Conservation (phyloP, 2,888 invertebrate genomes). For the Encarsia formosa region DNA sequence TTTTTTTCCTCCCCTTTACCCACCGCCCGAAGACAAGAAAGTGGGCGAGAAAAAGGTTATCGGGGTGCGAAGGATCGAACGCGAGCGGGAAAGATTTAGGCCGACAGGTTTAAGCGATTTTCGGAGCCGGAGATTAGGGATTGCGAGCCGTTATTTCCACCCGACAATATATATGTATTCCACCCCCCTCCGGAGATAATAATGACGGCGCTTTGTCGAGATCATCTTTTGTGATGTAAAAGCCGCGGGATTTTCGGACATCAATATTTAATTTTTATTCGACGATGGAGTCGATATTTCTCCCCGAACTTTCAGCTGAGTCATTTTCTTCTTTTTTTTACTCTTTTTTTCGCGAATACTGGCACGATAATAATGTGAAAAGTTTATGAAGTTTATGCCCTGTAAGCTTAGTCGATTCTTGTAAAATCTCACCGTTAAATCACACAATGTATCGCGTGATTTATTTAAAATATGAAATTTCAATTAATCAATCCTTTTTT, state of each 20-base stretch:
- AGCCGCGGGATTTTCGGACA: neutral
- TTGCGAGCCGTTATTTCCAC: neutral
- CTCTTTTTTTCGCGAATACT: too few relatives aligned
- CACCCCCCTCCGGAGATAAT: neutral
- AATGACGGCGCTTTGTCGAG: neutral
- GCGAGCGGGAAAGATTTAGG: constrained; percentile 5
- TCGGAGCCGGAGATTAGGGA: constrained; percentile 10
- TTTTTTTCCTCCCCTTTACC: neutral
- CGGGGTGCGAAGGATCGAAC: neutral
- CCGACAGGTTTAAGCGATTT: constrained; percentile 15
- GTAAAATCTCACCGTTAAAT: too few relatives aligned
- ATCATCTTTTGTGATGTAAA: constrained; percentile 17
- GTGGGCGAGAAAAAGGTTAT: neutral
- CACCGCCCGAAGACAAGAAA: neutral
- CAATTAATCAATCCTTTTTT: too few relatives aligned
- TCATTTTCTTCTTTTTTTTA: too few relatives aligned
- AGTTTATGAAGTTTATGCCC: too few relatives aligned
- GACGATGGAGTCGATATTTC: too few relatives aligned
- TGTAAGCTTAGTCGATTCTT: too few relatives aligned
- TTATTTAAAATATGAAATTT: too few relatives aligned
- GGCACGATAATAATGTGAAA: too few relatives aligned
- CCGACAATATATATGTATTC: neutral
- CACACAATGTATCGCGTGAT: too few relatives aligned
- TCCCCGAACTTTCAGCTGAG: too few relatives aligned
- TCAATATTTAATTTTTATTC: constrained; percentile 16